Evolutionary conservation across 2,888 invertebrate species (phyloP).

Genomic region (Caenorhabditis uteleia): DNA sequence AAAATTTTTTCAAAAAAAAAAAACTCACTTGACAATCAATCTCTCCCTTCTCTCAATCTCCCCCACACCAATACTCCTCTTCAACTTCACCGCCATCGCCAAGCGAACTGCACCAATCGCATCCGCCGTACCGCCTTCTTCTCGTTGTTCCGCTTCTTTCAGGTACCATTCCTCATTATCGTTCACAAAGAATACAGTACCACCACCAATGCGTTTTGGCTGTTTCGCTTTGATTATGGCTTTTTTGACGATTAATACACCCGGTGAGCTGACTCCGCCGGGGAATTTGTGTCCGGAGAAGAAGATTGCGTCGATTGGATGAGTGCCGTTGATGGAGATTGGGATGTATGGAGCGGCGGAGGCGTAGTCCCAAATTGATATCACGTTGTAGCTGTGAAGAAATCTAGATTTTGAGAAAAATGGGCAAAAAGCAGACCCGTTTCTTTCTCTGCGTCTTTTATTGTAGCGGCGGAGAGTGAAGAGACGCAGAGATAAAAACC

Average conservation of each 20-base stretch:
- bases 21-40: neutral
- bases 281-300: slow-evolving; percentile 89
- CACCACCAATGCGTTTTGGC: slow-evolving; percentile 74
- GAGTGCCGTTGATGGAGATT: slow-evolving; percentile 85
- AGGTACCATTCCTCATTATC: slow-evolving; percentile 73
- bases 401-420: neutral
- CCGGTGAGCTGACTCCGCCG: slow-evolving; percentile 87
- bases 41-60: slow-evolving; percentile 76
- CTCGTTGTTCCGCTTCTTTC: slow-evolving; percentile 70
- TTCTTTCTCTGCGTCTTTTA: no score
- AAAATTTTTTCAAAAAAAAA: neutral
- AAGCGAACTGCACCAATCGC: slow-evolving; percentile 77
- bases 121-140: slow-evolving; percentile 57
- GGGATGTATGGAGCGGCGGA: slow-evolving; percentile 81
- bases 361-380: slow-evolving; percentile 89
- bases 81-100: slow-evolving; percentile 84
- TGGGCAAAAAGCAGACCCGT: neutral
- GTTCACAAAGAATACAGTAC: slow-evolving; percentile 74
- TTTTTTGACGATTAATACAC: slow-evolving; percentile 77
- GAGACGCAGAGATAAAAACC: no score
- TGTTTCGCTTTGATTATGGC: slow-evolving; percentile 73
- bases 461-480: no score
- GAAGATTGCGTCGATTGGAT: slow-evolving; percentile 86
- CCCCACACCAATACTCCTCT: slow-evolving; percentile 81
- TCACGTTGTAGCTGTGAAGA: slow-evolving; percentile 75